phyloP scores from a whole-genome alignment of 2,797 vertebrate species.

The Syncerus caffer region DNA sequence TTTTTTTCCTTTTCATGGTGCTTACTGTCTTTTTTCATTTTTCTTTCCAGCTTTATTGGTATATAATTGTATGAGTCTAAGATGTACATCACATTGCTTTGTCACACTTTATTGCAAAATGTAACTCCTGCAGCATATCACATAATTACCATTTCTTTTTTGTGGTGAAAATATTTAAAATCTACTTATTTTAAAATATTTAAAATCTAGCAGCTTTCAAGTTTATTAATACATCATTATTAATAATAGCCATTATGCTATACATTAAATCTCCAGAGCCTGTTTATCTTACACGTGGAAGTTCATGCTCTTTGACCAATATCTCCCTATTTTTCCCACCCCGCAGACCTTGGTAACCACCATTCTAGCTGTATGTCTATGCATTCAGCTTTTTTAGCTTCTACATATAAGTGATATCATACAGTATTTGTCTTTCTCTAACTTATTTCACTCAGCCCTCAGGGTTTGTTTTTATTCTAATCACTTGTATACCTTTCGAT shows the following conservation, averaged over 20 bases:
- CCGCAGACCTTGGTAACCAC: not conserved
- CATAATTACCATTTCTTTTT: not conserved
- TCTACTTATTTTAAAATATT: not conserved
- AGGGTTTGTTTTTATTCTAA: not conserved
- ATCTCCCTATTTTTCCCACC: not conserved
- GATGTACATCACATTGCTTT: not conserved
- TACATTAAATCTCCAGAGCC: not conserved
- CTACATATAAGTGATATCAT: not conserved
- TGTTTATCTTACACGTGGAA: not conserved
- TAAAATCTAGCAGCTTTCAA: slow-evolving; percentile 5
- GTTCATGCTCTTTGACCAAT: not conserved
- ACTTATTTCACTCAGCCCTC: not conserved
- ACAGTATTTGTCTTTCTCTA: not conserved
- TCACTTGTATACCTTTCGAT: not conserved
- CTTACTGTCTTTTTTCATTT: not conserved
- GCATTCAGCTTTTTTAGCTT: not conserved
- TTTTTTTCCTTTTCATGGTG: not conserved
- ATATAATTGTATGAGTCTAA: not conserved
- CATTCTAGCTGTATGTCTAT: not conserved
- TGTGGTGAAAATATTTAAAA: not conserved
- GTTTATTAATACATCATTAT: not conserved
- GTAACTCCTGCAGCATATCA: not conserved
- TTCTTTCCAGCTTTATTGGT: not conserved
- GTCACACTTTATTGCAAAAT: not conserved
- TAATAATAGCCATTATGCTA: not conserved